A percentile compares a stretch with the other conserved stretches of the same genome.
phyloP scores from a whole-genome alignment of 1,140 invertebrate genomes.

The Camponotus vicinus region DNA sequence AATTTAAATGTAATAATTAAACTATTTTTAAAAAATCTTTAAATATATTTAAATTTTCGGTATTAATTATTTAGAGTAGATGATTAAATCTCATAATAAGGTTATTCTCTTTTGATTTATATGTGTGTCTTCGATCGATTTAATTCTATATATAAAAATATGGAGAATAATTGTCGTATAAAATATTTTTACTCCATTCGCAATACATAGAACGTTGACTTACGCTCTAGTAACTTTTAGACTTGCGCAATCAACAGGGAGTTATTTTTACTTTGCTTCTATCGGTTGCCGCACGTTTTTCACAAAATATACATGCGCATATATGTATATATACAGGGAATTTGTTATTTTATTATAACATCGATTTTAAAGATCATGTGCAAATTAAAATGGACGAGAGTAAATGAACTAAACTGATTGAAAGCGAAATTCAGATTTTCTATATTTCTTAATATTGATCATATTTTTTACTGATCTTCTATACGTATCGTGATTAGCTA shows the following conservation, averaged over 20 bases:
- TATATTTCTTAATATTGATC: neutral
- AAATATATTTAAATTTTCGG: neutral
- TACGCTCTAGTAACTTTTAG: constrained; percentile 35
- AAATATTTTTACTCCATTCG: neutral
- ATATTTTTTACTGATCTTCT: neutral
- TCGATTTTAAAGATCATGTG: neutral
- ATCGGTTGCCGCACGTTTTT: neutral
- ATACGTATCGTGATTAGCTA: neutral
- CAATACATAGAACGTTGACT: neutral
- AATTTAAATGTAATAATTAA: neutral
- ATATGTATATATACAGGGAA: neutral
- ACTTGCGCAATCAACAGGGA: neutral
- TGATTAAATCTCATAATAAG: neutral
- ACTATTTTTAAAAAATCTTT: neutral
- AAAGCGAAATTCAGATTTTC: neutral
- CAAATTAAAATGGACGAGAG: neutral
- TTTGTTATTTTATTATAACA: neutral
- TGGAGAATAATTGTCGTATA: neutral
- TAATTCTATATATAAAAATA: constrained; percentile 24
- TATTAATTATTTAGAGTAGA: neutral
- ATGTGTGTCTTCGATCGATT: neutral
- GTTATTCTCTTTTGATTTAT: neutral
- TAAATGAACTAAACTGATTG: neutral
- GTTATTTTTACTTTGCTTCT: constrained; percentile 21
- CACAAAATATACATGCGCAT: neutral